Evolutionary conservation across 2,797 vertebrate genomes (phyloP).

Genomic region (Lepidocolaptes lacrymiger): DNA sequence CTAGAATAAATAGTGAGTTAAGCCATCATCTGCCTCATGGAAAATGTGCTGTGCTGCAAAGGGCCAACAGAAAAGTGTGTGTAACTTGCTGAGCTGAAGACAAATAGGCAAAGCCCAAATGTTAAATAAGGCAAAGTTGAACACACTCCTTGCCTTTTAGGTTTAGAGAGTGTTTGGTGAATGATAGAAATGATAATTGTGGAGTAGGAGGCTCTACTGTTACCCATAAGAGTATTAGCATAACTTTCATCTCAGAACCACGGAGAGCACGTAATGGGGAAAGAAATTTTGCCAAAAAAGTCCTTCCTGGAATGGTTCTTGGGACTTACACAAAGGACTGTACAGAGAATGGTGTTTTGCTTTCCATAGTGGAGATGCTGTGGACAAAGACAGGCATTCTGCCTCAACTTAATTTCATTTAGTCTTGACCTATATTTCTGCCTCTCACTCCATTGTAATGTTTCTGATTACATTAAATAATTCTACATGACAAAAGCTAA

Average conservation of each 20-base stretch:
- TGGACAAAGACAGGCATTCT: not conserved
- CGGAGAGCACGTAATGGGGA: not conserved
- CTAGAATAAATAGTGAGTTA: not conserved
- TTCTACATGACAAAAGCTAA: not conserved
- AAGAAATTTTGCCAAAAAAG: not conserved
- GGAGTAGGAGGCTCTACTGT: conserved; percentile 4
- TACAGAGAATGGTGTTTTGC: not conserved
- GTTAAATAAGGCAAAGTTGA: conserved; percentile 3
- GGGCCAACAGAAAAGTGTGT: not conserved
- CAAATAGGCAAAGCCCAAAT: not conserved
- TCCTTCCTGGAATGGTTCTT: not conserved
- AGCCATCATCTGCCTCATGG: not conserved
- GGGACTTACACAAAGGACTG: not conserved
- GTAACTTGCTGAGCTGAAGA: not conserved
- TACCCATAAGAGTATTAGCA: not conserved
- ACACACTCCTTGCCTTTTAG: not conserved
- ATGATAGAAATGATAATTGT: not conserved
- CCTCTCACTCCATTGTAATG: not conserved
- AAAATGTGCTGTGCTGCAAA: not conserved
- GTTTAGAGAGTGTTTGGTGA: not conserved
- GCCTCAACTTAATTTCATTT: not conserved
- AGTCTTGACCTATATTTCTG: not conserved
- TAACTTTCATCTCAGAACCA: not conserved
- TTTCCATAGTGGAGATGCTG: not conserved
- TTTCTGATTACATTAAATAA: not conserved